Percentiles rank a stretch among this genome's conserved stretches.
These are phyloP conservation scores for Eudemis profundana DNA, from an alignment of 2,888 invertebrate genomes.

Conservation along the genomic window DNA sequence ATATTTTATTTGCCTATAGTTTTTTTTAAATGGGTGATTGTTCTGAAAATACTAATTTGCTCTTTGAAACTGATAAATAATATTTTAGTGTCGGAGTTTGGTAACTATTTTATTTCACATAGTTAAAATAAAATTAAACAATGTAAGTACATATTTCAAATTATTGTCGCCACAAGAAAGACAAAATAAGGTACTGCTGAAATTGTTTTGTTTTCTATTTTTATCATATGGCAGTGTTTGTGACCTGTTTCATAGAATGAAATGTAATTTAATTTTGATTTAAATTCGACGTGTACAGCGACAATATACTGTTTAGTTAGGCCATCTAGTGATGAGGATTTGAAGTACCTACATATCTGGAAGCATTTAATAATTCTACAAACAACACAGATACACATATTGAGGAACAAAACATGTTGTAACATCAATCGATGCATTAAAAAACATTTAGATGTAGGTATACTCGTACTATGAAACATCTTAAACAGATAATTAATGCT, in stretches of 20 bases:
- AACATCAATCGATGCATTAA: slow-evolving; percentile 44
- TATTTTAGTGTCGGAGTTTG: not conserved
- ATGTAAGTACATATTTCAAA: slow-evolving; percentile 42
- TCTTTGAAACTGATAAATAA: slow-evolving; percentile 8
- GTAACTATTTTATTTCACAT: not conserved
- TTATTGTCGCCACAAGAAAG: slow-evolving; percentile 54
- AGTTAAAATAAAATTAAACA: slow-evolving; percentile 17
- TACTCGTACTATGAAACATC: slow-evolving; percentile 47
- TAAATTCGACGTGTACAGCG: slow-evolving; percentile 22
- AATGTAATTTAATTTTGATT: slow-evolving; percentile 8
- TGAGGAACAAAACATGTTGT: slow-evolving; percentile 5
- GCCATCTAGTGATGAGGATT: slow-evolving; percentile 24
- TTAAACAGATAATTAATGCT: slow-evolving; percentile 59
- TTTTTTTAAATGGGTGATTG: slow-evolving; percentile 24
- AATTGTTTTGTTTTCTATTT: slow-evolving; percentile 24
- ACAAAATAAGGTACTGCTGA: slow-evolving; percentile 30
- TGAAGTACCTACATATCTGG: slow-evolving; percentile 1
- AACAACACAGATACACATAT: slow-evolving; percentile 22
- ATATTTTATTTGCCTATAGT: slow-evolving; percentile 49
- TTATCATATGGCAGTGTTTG: slow-evolving; percentile 59
- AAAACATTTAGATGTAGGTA: slow-evolving; percentile 47
- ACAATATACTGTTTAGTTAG: slow-evolving; percentile 27
- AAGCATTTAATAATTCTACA: slow-evolving; percentile 14
- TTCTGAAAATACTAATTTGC: slow-evolving; percentile 28
- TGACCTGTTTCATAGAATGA: slow-evolving; percentile 44